Conservation (phyloP, 2,113 vertebrate species). For the Neoarius graeffei region DNA sequence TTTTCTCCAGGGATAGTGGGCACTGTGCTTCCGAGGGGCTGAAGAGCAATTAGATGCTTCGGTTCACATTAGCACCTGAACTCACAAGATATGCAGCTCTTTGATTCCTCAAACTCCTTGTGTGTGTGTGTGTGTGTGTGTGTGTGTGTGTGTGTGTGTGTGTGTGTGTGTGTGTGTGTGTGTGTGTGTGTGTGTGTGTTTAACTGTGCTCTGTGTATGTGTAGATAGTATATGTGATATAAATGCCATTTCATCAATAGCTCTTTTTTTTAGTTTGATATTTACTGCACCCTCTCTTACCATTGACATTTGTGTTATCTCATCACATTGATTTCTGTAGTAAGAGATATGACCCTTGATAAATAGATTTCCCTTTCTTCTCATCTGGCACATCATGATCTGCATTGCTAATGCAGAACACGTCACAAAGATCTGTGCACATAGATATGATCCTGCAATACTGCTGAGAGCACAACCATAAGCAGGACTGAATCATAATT, state of each 20-base stretch:
- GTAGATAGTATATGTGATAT: not conserved
- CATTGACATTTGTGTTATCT: not conserved
- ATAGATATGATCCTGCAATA: conserved; percentile 36
- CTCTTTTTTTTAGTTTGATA: not conserved
- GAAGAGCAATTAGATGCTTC: conserved; percentile 63
- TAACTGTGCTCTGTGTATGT: not conserved
- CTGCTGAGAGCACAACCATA: conserved; percentile 33
- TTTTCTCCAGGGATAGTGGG: conserved; percentile 41
- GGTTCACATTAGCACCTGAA: conserved; percentile 68
- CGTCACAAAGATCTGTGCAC: conserved; percentile 20
- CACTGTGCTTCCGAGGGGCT: conserved; percentile 25
- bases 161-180: conserved; percentile 2
- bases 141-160: conserved; percentile 2
- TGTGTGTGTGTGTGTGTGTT: conserved; percentile 1
- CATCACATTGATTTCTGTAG: not conserved
- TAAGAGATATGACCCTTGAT: conserved; percentile 19
- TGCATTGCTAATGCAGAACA: conserved; percentile 42
- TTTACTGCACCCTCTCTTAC: not conserved
- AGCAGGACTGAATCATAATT: conserved; percentile 12
- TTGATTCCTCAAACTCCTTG: conserved; percentile 27
- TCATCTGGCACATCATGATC: conserved; percentile 31
- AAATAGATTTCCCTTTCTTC: conserved; percentile 41
- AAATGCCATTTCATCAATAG: not conserved
- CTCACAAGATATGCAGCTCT: conserved; percentile 47
- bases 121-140: conserved; percentile 2